A percentile compares a stretch with the other conserved stretches of the same genome.
These are phyloP conservation scores for Calliopum simillimum DNA, from an alignment of 2,888 invertebrate genomes.

Conservation along the genomic window DNA sequence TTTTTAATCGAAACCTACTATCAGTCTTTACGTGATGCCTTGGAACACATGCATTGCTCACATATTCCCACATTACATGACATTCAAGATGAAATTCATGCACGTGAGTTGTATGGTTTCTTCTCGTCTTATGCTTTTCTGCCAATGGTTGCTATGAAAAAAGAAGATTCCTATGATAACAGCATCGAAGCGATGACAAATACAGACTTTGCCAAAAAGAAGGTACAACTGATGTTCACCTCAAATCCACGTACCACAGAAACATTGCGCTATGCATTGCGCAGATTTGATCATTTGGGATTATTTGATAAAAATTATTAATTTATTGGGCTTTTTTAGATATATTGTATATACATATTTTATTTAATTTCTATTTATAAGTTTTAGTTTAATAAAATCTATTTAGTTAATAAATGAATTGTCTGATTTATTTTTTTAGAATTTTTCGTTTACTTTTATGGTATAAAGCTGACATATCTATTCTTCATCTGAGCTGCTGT, in stretches of 20 bases:
- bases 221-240: conserved; percentile 62
- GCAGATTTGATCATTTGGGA: conserved; percentile 61
- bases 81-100: conserved; percentile 56
- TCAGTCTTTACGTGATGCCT: conserved; percentile 52
- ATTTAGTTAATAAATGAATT: no score
- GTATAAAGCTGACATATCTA: no score
- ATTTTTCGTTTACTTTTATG: no score
- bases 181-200: conserved; percentile 62
- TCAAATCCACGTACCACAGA: conserved; percentile 63
- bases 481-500: no score
- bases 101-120: conserved; percentile 62
- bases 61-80: conserved; percentile 57
- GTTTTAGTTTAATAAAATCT: no score
- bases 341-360: neutral
- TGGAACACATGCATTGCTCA: conserved; percentile 54
- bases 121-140: conserved; percentile 64
- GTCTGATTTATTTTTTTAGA: no score
- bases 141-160: conserved; percentile 65
- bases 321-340: neutral
- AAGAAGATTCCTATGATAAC: conserved; percentile 62
- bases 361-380: conserved; percentile 2
- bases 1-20: conserved; percentile 61
- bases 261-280: conserved; percentile 58
- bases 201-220: conserved; percentile 59
- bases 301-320: conserved; percentile 56